Evolutionary conservation across 2,113 vertebrate species (phyloP).

Genomic region (Xiphophorus maculatus): DNA sequence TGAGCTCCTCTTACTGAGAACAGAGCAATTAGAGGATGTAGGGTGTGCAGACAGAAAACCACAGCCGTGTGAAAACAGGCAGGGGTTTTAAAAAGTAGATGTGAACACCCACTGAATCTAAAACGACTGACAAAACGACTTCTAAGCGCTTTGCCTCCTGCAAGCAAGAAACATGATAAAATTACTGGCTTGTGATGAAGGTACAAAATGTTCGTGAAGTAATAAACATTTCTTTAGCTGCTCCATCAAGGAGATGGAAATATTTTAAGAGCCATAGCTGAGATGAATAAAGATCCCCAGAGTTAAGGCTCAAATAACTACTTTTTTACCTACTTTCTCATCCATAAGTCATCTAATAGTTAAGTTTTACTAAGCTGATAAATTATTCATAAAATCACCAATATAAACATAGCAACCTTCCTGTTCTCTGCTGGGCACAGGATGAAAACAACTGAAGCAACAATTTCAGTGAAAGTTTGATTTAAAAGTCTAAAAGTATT

Average conservation of each 20-base stretch:
- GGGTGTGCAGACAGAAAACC: constrained; percentile 33
- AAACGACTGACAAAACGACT: not conserved
- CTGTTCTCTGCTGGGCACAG: not conserved
- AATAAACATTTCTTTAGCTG: no score
- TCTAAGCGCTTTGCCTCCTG: not conserved
- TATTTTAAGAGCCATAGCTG: no score
- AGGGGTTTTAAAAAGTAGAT: not conserved
- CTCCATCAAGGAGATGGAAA: no score
- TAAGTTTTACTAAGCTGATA: no score
- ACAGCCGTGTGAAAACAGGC: constrained; percentile 14
- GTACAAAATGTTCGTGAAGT: not conserved
- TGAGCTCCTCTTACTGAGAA: constrained; percentile 41
- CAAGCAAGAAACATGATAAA: no score
- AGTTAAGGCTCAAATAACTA: not conserved
- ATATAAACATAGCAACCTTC: not conserved
- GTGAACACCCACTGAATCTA: not conserved
- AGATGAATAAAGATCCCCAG: not conserved
- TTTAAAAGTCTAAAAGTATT: not conserved
- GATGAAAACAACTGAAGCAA: not conserved
- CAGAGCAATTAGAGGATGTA: constrained; percentile 51
- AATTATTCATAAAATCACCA: not conserved
- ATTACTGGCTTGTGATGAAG: not conserved
- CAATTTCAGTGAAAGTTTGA: not conserved
- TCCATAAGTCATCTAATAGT: not conserved
- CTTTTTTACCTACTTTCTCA: not conserved